These are phyloP conservation scores for Esox niger DNA, from an alignment of 2,113 vertebrate genomes.

Conservation along the genomic window DNA sequence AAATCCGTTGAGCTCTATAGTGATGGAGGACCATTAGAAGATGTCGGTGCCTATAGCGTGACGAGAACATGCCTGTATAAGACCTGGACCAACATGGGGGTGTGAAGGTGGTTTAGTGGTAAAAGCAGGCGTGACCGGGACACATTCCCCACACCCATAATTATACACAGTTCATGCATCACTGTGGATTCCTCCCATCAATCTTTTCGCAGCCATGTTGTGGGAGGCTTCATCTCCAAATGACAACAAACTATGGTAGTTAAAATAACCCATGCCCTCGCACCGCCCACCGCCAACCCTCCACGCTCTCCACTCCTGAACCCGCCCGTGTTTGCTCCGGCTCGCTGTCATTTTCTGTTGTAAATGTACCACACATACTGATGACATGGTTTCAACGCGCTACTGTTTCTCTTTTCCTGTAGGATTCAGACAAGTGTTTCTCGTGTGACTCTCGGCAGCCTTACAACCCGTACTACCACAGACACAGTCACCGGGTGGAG, in stretches of 20 bases:
- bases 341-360: neutral
- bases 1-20: too few relatives aligned
- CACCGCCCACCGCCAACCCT: neutral
- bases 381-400: too few relatives aligned
- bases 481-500: slow-evolving; percentile 78
- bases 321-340: neutral
- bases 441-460: slow-evolving; percentile 73
- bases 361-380: too few relatives aligned
- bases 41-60: too few relatives aligned
- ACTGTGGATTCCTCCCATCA: neutral
- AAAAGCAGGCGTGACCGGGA: neutral
- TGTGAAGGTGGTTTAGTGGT: too few relatives aligned
- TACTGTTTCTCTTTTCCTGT: neutral
- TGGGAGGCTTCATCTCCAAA: slow-evolving; percentile 16
- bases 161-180: neutral
- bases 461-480: slow-evolving; percentile 46
- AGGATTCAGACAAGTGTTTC: slow-evolving; percentile 86
- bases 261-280: slow-evolving; percentile 37
- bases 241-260: slow-evolving; percentile 42
- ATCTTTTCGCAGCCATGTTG: neutral
- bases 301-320: neutral
- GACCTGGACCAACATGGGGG: too few relatives aligned
- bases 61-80: too few relatives aligned
- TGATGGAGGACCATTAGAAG: too few relatives aligned
- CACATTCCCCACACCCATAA: neutral